Evolutionary conservation across 2,888 invertebrate genomes (phyloP).

Genomic region (Nemotelus pantherinus): DNA sequence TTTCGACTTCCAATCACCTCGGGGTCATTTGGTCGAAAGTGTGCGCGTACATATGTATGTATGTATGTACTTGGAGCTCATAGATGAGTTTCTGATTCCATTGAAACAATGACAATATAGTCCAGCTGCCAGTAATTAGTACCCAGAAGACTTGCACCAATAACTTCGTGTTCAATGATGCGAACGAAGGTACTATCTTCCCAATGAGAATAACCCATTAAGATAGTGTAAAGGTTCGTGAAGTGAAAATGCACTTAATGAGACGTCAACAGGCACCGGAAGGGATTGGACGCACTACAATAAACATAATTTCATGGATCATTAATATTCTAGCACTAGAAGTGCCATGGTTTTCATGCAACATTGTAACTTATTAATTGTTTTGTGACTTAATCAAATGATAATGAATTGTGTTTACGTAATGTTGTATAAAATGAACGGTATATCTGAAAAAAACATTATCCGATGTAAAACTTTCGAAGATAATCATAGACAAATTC

Average conservation of each 20-base stretch:
- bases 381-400: no score
- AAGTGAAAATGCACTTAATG: conserved; percentile 6
- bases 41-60: neutral
- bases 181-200: conserved; percentile 33
- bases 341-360: no score
- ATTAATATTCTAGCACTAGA: neutral
- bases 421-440: no score
- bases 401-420: no score
- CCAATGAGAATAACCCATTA: conserved; percentile 32
- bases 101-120: neutral
- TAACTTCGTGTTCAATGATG: conserved; percentile 13
- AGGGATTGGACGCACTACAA: conserved; percentile 2
- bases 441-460: no score
- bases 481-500: no score
- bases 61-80: no score
- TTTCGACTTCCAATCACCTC: neutral
- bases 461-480: no score
- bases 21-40: neutral
- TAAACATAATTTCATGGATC: conserved; percentile 25
- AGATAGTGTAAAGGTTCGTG: neutral
- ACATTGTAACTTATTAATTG: no score
- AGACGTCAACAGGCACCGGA: conserved; percentile 25
- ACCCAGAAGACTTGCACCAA: conserved; percentile 1
- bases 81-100: no score
- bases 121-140: conserved; percentile 30